Evolutionary conservation across 2,797 vertebrate genomes (phyloP), one percentile per base, ranked within the genome.

Genomic region (Phaenicophaeus curvirostris): DNA sequence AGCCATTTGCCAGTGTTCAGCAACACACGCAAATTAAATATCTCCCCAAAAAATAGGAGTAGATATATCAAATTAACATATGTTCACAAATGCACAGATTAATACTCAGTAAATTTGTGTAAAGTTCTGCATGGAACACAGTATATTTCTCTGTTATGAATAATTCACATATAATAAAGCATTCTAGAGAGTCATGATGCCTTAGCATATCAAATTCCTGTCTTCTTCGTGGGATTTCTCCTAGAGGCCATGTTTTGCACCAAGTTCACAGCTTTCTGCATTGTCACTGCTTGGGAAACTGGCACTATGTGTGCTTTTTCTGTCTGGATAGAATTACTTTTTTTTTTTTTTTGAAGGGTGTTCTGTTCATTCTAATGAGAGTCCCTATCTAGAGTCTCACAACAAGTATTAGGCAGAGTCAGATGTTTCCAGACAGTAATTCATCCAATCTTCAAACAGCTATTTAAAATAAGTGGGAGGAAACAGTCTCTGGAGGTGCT

Each of bases 401-500:
- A 80, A 51, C 16, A 88, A 30, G 23, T n/a, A 76, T 54, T 46
- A 66, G 28, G 89, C 13, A 63, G 44, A 51, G 30, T 61, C 50
- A 91, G 48, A 7, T 85, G 93, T 83, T 91, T 93, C 72, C 61
- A 88, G 61, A 82, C 58, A 76, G 33, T 48, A 54, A 94, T 93
- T 88, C 67, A 74, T 88, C 50, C 83, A 73, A 57, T 67, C 57
- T 74, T 67, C 55, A 96, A 93, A 83, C 39, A 93, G 66, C 61
- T 90, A 65, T 84, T 76, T 92, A 66, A 92, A 95, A 80, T 42
- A 73, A 88, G 86, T 84, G 58, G 89, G 89, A 93, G 48, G 66
- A 67, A 92, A 85, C 1, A 4, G 62, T 86, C 83, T 90, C 65
- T 77, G 25, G 61, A 83, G 72, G n/a, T 77, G 8, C 30, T 83